These are phyloP conservation scores for Aegotheles bennettii DNA, from an alignment of 2,113 vertebrate species.

Conservation along the genomic window DNA sequence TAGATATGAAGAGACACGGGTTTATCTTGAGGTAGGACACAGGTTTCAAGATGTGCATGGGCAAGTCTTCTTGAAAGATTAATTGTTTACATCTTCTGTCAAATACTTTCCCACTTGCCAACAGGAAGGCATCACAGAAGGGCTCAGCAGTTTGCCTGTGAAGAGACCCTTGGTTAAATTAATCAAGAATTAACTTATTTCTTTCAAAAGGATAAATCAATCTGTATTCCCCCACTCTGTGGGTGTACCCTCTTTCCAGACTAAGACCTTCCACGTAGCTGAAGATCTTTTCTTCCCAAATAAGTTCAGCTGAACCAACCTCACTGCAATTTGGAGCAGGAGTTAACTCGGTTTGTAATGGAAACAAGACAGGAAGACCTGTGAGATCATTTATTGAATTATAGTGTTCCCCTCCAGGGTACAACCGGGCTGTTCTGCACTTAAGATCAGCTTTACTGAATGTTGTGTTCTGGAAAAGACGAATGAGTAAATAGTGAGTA, in stretches of 20 bases:
- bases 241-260: neutral
- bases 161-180: neutral
- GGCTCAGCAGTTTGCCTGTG: neutral
- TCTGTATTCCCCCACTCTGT: neutral
- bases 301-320: neutral
- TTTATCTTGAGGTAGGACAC: neutral
- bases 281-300: neutral
- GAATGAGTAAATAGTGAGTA: neutral
- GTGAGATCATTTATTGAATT: neutral
- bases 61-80: neutral
- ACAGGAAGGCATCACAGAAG: neutral
- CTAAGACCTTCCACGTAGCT: neutral
- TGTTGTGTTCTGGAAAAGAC: neutral
- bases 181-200: neutral
- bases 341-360: neutral
- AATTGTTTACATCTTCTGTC: neutral
- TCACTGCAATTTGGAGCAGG: neutral
- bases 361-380: neutral
- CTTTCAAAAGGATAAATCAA: neutral
- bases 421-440: neutral
- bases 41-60: neutral
- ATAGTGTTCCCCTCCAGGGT: rapidly evolving
- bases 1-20: neutral
- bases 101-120: neutral
- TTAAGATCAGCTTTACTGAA: neutral